phyloP scores from a whole-genome alignment of 2,888 invertebrate genomes.

The Isoperla grammatica region DNA sequence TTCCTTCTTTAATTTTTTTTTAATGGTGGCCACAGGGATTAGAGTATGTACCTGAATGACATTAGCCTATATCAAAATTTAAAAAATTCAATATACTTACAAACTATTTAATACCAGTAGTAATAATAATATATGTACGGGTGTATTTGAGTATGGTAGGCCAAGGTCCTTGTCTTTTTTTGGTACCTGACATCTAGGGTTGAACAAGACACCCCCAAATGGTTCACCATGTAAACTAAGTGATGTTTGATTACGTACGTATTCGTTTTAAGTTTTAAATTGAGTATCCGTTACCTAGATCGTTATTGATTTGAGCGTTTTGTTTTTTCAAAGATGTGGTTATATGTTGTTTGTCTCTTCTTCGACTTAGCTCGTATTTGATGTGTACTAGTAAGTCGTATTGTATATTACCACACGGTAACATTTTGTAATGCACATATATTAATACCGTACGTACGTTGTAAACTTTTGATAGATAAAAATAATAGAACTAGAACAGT shows the following conservation, averaged over 20 bases:
- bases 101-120: no score
- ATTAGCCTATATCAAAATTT: constrained; percentile 5
- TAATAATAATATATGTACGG: no score
- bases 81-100: neutral
- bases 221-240: no score
- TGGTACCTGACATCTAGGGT: no score
- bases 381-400: neutral
- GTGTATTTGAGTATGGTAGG: no score
- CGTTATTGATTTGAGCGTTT: neutral
- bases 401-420: neutral
- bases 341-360: neutral
- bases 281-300: no score
- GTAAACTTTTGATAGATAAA: neutral
- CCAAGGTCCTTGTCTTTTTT: no score
- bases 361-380: neutral
- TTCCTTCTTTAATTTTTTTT: constrained; percentile 14
- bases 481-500: neutral
- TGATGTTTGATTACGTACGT: no score
- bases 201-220: no score
- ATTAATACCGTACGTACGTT: neutral
- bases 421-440: constrained; percentile 1
- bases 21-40: neutral
- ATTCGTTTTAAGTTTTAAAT: no score
- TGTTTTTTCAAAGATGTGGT: neutral
- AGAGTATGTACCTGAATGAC: neutral